Evolutionary conservation across 2,113 vertebrate species (phyloP).

Genomic region (Hyaena hyaena): DNA sequence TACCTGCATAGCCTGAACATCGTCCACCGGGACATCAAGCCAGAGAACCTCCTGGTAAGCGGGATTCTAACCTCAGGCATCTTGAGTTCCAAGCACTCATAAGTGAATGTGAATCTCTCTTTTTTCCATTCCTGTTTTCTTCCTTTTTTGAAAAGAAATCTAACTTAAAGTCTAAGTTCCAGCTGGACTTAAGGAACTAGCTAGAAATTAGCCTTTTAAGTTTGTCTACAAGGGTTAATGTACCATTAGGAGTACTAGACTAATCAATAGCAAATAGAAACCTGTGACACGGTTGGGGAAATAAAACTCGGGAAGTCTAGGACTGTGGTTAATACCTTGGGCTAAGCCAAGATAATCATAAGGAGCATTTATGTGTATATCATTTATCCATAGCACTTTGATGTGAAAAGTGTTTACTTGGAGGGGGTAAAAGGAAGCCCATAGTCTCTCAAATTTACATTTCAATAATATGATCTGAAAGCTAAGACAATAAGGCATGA

Average conservation of each 20-base stretch:
- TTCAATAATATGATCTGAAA: background rate
- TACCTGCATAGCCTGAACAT: slow-evolving; percentile 98
- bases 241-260: background rate
- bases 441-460: background rate
- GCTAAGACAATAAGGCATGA: background rate
- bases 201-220: background rate
- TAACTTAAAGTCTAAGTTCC: background rate
- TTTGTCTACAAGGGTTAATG: background rate
- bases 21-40: slow-evolving; percentile 98
- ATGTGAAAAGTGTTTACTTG: background rate
- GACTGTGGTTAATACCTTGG: background rate
- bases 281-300: background rate
- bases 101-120: background rate
- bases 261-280: background rate
- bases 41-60: slow-evolving; percentile 97
- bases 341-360: background rate
- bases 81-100: background rate
- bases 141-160: background rate
- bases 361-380: fast-evolving
- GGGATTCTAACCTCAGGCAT: background rate
- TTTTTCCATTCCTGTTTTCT: background rate
- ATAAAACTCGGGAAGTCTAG: background rate
- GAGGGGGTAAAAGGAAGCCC: background rate
- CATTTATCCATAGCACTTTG: background rate
- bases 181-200: background rate